Evolutionary conservation across 2,888 invertebrate genomes (phyloP), one percentile per base, ranked within the genome.

Genomic region (Rotaria sp.): DNA sequence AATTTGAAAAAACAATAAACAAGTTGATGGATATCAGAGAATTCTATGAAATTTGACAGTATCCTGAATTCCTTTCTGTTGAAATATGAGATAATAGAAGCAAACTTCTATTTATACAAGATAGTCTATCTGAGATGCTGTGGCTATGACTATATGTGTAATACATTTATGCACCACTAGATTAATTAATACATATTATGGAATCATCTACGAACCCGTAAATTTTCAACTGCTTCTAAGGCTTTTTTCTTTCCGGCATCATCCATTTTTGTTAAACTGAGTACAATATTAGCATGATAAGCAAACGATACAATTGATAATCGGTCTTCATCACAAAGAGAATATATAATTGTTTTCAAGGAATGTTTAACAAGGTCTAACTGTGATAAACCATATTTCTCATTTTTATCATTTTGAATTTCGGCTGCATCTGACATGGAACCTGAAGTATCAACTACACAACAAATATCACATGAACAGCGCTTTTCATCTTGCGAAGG

Each of bases 371-470:
- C 74, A 2, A 74, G 5, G 38, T 74, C 74, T 7, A 74, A 38
- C 13, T 74, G 74, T 0, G 74, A 74, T 74, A 74, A 21, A 38
- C 74, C 74, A 38, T 35, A 74, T 21, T 74, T 35, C 21, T 74
- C 74, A 38, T 74, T 74, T 38, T 35, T 13, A 5, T 74, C 38
- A 74, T 74, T 74, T 74, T 74, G 30, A 30, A 74, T 74, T 13
- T 74, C 74, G 18, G 38, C 74, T 38, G 8, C 18, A 11, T 26
- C 74, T 4, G 30, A 13, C 74, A 74, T 74, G 0, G 74, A 74
- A 38, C 74, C 74, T 30, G 74, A 74, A n/a, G 74, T 74, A 74
- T 74, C 74, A 21, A 74, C 74, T 0, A 74, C 74, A 74, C 74
- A 74, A 74, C 74, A 74, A 38, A 74, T 74, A 8, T 74, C 74